phyloP scores from a whole-genome alignment of 2,797 vertebrate genomes.

The Salmo trutta region DNA sequence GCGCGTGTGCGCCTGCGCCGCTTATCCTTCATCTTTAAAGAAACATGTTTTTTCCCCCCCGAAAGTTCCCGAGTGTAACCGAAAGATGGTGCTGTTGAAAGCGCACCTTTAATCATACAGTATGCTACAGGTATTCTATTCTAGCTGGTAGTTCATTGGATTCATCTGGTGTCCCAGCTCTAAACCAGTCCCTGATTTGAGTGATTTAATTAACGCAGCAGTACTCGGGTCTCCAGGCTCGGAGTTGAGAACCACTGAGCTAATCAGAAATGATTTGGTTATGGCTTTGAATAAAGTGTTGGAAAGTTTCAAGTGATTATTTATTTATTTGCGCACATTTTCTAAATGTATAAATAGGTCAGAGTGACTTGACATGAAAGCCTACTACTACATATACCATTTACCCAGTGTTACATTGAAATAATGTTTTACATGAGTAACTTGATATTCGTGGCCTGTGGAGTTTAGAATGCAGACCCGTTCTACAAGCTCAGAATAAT shows the following conservation, averaged over 20 bases:
- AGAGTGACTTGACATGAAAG: too few relatives aligned
- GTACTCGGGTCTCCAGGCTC: too few relatives aligned
- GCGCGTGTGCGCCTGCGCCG: background rate
- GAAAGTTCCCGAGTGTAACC: background rate
- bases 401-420: background rate
- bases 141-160: background rate
- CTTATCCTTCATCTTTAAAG: too few relatives aligned
- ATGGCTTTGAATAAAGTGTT: background rate
- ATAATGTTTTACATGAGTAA: background rate
- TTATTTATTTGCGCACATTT: background rate
- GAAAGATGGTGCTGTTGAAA: background rate
- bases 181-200: too few relatives aligned
- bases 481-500: conserved; percentile 1
- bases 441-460: background rate
- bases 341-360: background rate
- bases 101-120: background rate
- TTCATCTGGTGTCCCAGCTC: too few relatives aligned
- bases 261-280: background rate
- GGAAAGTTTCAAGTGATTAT: background rate
- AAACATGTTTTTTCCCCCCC: background rate
- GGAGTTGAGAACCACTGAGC: background rate
- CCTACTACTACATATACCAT: too few relatives aligned
- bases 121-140: too few relatives aligned
- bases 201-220: too few relatives aligned
- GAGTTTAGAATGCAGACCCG: conserved; percentile 6